Evolutionary conservation across 2,888 invertebrate species (phyloP).

Genomic region (Tipula lateralis): DNA sequence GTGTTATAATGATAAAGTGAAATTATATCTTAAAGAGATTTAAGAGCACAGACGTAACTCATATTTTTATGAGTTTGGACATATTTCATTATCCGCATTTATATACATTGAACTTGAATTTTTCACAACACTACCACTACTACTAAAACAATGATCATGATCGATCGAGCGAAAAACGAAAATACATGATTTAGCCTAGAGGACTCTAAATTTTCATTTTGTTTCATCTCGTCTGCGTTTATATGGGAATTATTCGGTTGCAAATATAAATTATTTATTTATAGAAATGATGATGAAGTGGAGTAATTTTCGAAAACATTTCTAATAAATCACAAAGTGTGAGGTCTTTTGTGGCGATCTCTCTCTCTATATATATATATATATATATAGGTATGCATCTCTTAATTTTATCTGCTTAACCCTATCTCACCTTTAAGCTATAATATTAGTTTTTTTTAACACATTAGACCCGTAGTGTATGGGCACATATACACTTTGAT

Average conservation of each 20-base stretch:
- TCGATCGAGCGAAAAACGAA: background rate
- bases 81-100: background rate
- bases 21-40: background rate
- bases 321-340: conserved; percentile 19
- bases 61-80: conserved; percentile 1
- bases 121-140: background rate
- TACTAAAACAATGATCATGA: background rate
- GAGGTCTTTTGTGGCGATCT: background rate
- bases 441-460: background rate
- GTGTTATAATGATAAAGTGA: conserved; percentile 24
- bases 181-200: background rate
- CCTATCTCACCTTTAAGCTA: background rate
- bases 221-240: background rate
- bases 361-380: too few relatives aligned
- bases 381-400: background rate
- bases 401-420: conserved; percentile 11
- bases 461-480: background rate
- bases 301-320: background rate
- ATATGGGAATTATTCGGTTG: conserved; percentile 24
- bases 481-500: background rate
- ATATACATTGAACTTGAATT: conserved; percentile 13
- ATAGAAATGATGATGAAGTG: background rate
- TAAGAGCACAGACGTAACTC: background rate
- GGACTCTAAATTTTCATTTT: background rate
- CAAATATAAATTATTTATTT: conserved; percentile 2